Evolutionary conservation across 2,113 vertebrate genomes (phyloP).

Genomic region (Neolamprologus kungweensis): DNA sequence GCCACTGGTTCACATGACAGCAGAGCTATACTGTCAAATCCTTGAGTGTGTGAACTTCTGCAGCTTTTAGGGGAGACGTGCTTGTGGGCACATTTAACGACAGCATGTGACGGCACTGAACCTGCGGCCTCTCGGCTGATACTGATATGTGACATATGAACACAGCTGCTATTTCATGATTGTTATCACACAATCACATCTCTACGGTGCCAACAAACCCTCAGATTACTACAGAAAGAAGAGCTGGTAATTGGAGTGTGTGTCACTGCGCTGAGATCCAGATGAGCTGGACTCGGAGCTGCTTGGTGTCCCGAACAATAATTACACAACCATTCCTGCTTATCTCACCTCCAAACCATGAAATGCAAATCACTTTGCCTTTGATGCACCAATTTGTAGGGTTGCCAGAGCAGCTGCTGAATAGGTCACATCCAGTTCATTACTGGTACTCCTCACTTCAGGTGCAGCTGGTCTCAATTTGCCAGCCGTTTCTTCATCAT

Average conservation of each 20-base stretch:
- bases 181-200: not conserved
- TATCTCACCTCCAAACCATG: slow-evolving; percentile 29
- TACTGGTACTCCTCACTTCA: not conserved
- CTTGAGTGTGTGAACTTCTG: not conserved
- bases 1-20: not conserved
- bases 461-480: slow-evolving; percentile 32
- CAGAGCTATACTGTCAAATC: not conserved
- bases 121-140: too few species aligned
- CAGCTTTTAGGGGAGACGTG: not conserved
- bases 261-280: not conserved
- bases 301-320: not conserved
- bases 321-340: not conserved
- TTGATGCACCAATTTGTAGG: not conserved
- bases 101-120: not conserved
- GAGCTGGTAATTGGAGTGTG: not conserved
- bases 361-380: slow-evolving; percentile 20
- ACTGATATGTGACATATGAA: not conserved
- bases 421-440: slow-evolving; percentile 14
- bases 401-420: slow-evolving; percentile 32
- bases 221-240: not conserved
- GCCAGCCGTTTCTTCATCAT: slow-evolving; percentile 14
- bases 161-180: not conserved
- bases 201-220: not conserved
- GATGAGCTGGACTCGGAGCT: not conserved
- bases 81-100: not conserved